Conservation (phyloP, 1,140 invertebrate genomes). For the Anadara kagoshimensis region DNA sequence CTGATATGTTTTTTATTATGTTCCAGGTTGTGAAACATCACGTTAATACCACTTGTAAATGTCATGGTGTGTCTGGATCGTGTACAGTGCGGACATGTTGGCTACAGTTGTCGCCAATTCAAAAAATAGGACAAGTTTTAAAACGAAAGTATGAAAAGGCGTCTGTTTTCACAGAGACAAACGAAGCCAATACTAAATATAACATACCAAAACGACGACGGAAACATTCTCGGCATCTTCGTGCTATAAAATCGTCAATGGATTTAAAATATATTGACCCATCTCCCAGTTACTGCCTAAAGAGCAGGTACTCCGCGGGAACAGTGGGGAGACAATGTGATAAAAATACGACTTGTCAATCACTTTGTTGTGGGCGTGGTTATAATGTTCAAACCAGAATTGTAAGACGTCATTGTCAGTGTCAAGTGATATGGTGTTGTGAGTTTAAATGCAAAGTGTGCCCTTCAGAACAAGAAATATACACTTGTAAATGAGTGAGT, state of each 20-base stretch:
- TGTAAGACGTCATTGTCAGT: slow-evolving; percentile 58
- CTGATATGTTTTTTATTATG: no score
- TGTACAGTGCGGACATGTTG: slow-evolving; percentile 97
- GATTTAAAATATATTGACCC: slow-evolving; percentile 91
- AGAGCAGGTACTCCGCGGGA: slow-evolving; percentile 61
- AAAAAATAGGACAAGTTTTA: slow-evolving; percentile 86
- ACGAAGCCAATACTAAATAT: slow-evolving; percentile 44
- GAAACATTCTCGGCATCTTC: slow-evolving; percentile 78
- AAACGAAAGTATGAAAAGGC: slow-evolving; percentile 88
- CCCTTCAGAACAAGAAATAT: slow-evolving; percentile 59
- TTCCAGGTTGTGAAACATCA: slow-evolving; percentile 66
- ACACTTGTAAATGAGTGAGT: slow-evolving; percentile 64
- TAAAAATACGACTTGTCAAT: slow-evolving; percentile 73
- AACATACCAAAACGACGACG: slow-evolving; percentile 1
- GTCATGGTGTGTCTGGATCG: slow-evolving; percentile 96
- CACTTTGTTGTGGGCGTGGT: slow-evolving; percentile 76
- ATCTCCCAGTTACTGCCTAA: slow-evolving; percentile 92
- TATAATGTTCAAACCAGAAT: slow-evolving; percentile 62
- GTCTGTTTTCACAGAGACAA: slow-evolving; percentile 76
- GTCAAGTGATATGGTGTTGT: slow-evolving; percentile 71
- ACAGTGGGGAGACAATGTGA: slow-evolving; percentile 72
- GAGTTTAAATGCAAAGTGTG: slow-evolving; percentile 68
- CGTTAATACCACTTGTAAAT: slow-evolving; percentile 83
- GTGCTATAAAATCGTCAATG: slow-evolving; percentile 76
- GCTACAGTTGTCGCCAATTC: slow-evolving; percentile 90